A percentile compares a stretch with the other conserved stretches of the same genome.
Conservation (phyloP, 2,888 invertebrate species). For the Chrysolina haemoptera region DNA sequence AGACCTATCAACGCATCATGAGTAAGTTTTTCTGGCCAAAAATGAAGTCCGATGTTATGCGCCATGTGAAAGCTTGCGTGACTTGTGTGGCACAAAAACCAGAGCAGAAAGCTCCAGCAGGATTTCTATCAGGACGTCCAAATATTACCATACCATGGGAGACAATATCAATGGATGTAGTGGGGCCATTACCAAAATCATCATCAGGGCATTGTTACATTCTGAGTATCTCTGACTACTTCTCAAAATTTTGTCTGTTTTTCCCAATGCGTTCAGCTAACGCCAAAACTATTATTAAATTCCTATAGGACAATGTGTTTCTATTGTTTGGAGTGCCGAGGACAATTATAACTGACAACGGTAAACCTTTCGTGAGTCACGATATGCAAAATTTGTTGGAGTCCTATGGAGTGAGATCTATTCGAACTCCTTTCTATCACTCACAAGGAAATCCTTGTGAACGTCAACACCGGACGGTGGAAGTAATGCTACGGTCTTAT, state of each 20-base stretch:
- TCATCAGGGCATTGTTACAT: slow-evolving; percentile 36
- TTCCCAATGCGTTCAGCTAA: not conserved
- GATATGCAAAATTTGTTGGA: slow-evolving; percentile 23
- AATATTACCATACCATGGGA: slow-evolving; percentile 40
- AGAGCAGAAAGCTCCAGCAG: slow-evolving; percentile 21
- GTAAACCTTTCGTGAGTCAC: not conserved
- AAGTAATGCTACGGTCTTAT: slow-evolving; percentile 58
- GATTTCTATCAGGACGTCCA: slow-evolving; percentile 9
- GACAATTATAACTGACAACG: not conserved
- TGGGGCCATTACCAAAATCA: slow-evolving; percentile 43
- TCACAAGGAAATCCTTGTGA: slow-evolving; percentile 27
- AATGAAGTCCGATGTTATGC: not conserved
- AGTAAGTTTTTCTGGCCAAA: not conserved
- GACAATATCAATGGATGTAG: slow-evolving; percentile 41
- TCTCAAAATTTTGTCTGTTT: slow-evolving; percentile 34
- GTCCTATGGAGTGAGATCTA: slow-evolving; percentile 32
- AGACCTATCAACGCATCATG: not conserved
- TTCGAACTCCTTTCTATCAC: slow-evolving; percentile 6
- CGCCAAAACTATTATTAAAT: not conserved
- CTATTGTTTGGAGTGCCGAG: slow-evolving; percentile 32
- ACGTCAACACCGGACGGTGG: slow-evolving; percentile 56
- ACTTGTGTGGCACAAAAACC: slow-evolving; percentile 21
- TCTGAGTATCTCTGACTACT: slow-evolving; percentile 43
- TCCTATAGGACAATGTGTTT: slow-evolving; percentile 19
- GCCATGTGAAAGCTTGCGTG: slow-evolving; percentile 4